Conservation (phyloP, 53 echinoderm and acorn worm species). For the Astropecten irregularis region DNA sequence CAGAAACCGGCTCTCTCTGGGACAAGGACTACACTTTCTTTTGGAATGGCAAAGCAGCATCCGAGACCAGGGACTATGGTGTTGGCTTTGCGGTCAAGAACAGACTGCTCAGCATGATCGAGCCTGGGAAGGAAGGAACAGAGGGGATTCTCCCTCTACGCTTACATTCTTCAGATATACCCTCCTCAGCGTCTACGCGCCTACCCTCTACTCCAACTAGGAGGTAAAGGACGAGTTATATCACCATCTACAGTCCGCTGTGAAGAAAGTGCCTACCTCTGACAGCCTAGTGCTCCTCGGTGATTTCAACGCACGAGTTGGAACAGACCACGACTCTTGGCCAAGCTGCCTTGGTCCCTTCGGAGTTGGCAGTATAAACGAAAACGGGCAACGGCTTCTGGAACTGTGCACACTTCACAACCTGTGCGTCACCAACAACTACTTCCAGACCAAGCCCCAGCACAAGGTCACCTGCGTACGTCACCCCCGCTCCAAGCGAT, state of each 20-base stretch:
- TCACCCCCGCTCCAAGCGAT: slow-evolving; percentile 26
- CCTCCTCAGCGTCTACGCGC: slow-evolving; percentile 57
- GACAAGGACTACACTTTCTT: slow-evolving; percentile 55
- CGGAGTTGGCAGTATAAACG: slow-evolving; percentile 59
- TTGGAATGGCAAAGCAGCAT: slow-evolving; percentile 35
- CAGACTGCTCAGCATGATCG: not conserved
- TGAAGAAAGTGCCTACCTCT: not conserved
- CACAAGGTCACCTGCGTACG: slow-evolving; percentile 53
- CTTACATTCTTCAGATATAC: not conserved
- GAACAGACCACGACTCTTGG: slow-evolving; percentile 59
- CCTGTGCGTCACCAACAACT: slow-evolving; percentile 62
- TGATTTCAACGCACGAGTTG: slow-evolving; percentile 61
- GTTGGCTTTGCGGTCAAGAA: slow-evolving; percentile 31
- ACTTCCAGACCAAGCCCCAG: not conserved
- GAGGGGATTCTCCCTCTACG: not conserved
- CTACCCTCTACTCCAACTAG: slow-evolving; percentile 8
- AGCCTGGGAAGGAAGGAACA: not conserved
- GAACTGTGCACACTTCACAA: slow-evolving; percentile 37
- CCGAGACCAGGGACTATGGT: slow-evolving; percentile 10
- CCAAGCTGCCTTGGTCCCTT: slow-evolving; percentile 40
- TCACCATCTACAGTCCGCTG: not conserved
- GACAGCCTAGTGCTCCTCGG: slow-evolving; percentile 21
- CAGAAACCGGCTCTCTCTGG: not conserved
- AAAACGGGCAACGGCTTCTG: slow-evolving; percentile 58
- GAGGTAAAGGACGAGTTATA: slow-evolving; percentile 59